These are phyloP conservation scores for Numida meleagris DNA, from an alignment of 2,113 vertebrate genomes.

Conservation along the genomic window DNA sequence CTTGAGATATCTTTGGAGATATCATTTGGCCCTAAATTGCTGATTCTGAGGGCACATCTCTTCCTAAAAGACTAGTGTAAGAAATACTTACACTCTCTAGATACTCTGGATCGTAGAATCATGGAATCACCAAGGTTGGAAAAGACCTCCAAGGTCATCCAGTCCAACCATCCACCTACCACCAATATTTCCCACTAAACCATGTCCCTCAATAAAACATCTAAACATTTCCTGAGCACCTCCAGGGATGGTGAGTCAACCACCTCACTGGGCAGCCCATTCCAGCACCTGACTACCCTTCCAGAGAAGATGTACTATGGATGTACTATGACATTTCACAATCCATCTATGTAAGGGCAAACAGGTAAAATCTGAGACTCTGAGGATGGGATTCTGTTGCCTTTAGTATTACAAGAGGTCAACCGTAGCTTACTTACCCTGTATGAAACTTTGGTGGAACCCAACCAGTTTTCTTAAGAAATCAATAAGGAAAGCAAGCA, in stretches of 20 bases:
- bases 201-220: too few species aligned
- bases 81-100: neutral
- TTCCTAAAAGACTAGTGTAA: fast-evolving
- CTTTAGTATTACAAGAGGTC: neutral
- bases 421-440: neutral
- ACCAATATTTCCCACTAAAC: too few species aligned
- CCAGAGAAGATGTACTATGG: too few species aligned
- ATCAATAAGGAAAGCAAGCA: neutral
- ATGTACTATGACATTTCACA: neutral
- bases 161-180: too few species aligned
- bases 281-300: too few species aligned
- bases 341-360: neutral
- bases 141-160: too few species aligned
- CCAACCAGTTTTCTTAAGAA: neutral
- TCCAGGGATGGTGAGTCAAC: too few species aligned
- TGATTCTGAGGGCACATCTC: neutral
- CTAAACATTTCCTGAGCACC: too few species aligned
- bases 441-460: neutral
- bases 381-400: neutral
- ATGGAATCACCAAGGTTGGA: too few species aligned
- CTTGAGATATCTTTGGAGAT: neutral
- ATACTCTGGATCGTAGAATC: neutral
- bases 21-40: neutral
- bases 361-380: fast-evolving
- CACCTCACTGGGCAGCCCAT: too few species aligned